Percentiles rank a stretch among this genome's conserved stretches.
Conservation (phyloP, 2,113 vertebrate species). For the Pavo muticus region DNA sequence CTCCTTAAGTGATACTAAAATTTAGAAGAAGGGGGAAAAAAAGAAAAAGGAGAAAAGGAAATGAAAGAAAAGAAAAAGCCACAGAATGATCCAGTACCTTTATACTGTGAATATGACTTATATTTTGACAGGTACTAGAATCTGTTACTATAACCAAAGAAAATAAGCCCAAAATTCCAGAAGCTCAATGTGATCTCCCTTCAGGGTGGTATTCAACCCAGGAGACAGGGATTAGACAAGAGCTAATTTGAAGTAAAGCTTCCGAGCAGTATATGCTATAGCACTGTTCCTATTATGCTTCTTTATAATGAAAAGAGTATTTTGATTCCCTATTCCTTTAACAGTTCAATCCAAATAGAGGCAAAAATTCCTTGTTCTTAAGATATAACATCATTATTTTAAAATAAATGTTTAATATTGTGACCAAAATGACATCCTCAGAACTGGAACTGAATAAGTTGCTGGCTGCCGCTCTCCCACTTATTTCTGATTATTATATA, state of each 20-base stretch:
- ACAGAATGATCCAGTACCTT: neutral
- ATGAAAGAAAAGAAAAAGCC: neutral
- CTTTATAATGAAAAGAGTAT: neutral
- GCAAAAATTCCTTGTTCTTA: neutral
- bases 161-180: neutral
- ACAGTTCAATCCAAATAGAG: neutral
- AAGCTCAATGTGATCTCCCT: neutral
- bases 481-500: neutral
- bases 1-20: neutral
- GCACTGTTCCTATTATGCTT: neutral
- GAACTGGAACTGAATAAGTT: neutral
- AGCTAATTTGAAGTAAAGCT: neutral
- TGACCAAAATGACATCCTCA: neutral
- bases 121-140: slow-evolving; percentile 14
- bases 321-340: neutral
- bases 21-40: neutral
- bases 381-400: neutral
- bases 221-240: neutral
- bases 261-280: neutral
- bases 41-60: neutral
- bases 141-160: neutral
- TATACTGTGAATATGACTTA: neutral
- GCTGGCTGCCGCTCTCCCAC: neutral
- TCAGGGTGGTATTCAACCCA: neutral
- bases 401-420: neutral